phyloP scores from a whole-genome alignment of 1,140 invertebrate species.

The Drosophila trapezifrons region DNA sequence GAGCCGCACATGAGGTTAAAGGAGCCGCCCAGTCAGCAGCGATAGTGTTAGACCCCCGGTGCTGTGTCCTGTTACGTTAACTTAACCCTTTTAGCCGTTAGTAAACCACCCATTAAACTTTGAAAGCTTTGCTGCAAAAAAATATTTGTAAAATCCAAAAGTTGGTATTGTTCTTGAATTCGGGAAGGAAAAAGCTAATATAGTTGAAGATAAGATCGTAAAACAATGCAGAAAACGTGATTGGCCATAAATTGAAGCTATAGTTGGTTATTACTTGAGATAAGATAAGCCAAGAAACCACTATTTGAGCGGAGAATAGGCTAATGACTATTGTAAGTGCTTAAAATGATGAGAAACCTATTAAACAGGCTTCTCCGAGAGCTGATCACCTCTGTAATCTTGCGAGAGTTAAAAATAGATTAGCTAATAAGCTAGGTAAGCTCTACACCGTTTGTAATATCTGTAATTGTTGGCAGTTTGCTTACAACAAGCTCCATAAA shows the following conservation, averaged over 20 bases:
- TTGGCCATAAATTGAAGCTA: background rate
- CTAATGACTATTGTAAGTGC: background rate
- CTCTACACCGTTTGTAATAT: background rate
- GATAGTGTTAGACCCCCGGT: constrained; percentile 3
- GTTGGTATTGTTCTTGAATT: background rate
- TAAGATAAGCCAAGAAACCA: background rate
- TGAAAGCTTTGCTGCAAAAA: constrained; percentile 36
- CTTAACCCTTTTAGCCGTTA: constrained; percentile 56
- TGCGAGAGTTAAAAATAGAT: background rate
- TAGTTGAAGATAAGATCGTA: background rate
- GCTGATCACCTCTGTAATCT: background rate
- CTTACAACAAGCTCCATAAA: background rate
- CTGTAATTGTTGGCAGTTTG: background rate
- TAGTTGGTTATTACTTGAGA: background rate
- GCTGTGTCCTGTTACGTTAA: constrained; percentile 74
- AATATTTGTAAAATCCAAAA: constrained; percentile 42
- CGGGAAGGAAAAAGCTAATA: background rate
- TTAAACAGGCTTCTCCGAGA: background rate
- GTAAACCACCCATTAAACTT: constrained; percentile 22
- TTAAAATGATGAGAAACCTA: background rate
- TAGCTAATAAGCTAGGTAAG: background rate
- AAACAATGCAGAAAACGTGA: background rate
- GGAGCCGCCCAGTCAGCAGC: constrained; percentile 34
- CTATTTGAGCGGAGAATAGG: background rate
- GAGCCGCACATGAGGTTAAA: constrained; percentile 48